A percentile compares a stretch with the other conserved stretches of the same genome.
Conservation (phyloP, 2,113 vertebrate genomes). For the Notothenia rossii region DNA sequence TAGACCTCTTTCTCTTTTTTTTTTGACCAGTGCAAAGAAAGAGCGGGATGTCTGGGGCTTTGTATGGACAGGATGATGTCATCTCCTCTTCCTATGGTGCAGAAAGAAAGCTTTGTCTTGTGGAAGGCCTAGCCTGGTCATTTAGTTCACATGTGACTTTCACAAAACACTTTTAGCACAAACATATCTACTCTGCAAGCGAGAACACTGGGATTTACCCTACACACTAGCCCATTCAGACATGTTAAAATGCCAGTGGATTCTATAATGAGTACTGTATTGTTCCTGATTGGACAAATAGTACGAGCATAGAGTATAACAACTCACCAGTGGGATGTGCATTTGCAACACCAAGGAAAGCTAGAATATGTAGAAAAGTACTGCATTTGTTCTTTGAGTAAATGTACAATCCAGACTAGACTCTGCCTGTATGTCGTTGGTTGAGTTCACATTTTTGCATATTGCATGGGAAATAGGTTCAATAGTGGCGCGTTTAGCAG, state of each 20-base stretch:
- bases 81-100: constrained; percentile 81
- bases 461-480: background rate
- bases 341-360: background rate
- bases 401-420: background rate
- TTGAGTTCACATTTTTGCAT: background rate
- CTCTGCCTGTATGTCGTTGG: background rate
- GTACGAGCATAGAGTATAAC: background rate
- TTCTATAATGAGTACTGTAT: background rate
- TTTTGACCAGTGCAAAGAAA: constrained; percentile 45
- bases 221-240: constrained; percentile 40
- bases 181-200: constrained; percentile 52
- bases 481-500: background rate
- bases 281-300: constrained; percentile 3
- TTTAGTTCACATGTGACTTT: constrained; percentile 75
- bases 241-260: constrained; percentile 4
- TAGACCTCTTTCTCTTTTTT: constrained; percentile 34
- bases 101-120: constrained; percentile 83
- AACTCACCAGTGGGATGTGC: constrained; percentile 2
- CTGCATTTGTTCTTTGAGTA: background rate
- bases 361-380: background rate
- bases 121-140: constrained; percentile 60
- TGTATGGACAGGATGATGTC: constrained; percentile 81
- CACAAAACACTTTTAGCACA: constrained; percentile 60
- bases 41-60: constrained; percentile 72
- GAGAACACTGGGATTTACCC: constrained; percentile 20